Percentiles rank a stretch among this genome's conserved stretches.
Evolutionary conservation across 2,888 invertebrate species (phyloP).

Genomic region (Caenorhabditis sulstoni): DNA sequence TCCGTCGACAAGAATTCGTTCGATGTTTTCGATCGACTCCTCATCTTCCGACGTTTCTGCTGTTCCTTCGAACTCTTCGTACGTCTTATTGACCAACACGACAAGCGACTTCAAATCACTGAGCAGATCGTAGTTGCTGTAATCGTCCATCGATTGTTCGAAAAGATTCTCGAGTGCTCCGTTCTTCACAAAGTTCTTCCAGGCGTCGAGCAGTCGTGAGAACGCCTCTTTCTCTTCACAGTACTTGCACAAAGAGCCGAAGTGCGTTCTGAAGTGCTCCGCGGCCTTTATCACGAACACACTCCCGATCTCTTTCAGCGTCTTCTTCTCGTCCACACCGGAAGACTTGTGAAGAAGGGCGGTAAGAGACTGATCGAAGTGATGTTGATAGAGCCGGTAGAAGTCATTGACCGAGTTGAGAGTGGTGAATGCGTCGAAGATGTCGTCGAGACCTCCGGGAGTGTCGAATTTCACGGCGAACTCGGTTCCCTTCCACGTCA

Average conservation of each 20-base stretch:
- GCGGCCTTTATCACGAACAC: constrained; percentile 35
- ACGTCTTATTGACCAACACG: neutral
- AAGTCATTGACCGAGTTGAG: constrained; percentile 55
- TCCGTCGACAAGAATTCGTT: constrained; percentile 47
- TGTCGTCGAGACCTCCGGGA: constrained; percentile 51
- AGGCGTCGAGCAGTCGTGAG: constrained; percentile 42
- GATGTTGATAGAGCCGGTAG: constrained; percentile 59
- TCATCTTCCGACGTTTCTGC: constrained; percentile 27
- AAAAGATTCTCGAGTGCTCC: constrained; percentile 39
- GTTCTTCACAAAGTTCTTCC: constrained; percentile 55
- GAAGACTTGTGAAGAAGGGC: constrained; percentile 26
- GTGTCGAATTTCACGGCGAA: constrained; percentile 57
- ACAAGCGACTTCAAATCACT: constrained; percentile 48
- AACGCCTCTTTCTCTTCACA: constrained; percentile 57
- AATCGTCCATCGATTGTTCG: constrained; percentile 32
- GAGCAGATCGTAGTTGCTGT: constrained; percentile 39
- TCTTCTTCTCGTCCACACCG: constrained; percentile 26
- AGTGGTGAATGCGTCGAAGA: constrained; percentile 54
- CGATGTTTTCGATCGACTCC: constrained; percentile 54
- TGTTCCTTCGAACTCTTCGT: constrained; percentile 18
- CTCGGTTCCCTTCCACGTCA: constrained; percentile 64
- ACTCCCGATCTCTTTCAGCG: constrained; percentile 47
- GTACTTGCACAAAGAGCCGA: constrained; percentile 57
- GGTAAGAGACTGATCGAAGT: constrained; percentile 53
- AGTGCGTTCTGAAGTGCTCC: constrained; percentile 52